phyloP scores from a whole-genome alignment of 2,888 invertebrate genomes.

The Oligia fasciuncula region DNA sequence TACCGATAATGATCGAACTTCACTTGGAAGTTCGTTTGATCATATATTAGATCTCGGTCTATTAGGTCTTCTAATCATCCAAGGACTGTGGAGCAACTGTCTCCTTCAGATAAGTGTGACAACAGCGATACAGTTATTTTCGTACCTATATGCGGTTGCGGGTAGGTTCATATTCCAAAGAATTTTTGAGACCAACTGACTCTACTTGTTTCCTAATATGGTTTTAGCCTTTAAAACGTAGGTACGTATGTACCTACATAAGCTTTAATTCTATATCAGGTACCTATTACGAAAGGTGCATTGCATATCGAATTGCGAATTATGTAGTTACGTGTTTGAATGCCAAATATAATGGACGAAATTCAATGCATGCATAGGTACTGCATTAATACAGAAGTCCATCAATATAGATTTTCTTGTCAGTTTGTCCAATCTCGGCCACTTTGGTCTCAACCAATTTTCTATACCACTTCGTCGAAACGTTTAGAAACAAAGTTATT shows the following conservation, averaged over 20 bases:
- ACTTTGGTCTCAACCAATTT: constrained; percentile 19
- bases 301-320: background rate
- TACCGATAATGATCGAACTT: no score
- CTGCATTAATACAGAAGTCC: background rate
- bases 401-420: constrained; percentile 24
- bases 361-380: background rate
- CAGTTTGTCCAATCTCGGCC: constrained; percentile 2
- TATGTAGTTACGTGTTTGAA: background rate
- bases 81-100: background rate
- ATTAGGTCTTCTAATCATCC: background rate
- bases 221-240: background rate
- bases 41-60: background rate
- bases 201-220: background rate
- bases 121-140: background rate
- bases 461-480: constrained; percentile 6
- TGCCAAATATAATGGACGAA: constrained; percentile 5
- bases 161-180: background rate
- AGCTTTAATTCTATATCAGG: background rate
- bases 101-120: background rate
- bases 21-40: no score
- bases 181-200: background rate
- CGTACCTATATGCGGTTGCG: background rate
- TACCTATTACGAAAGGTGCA: background rate
- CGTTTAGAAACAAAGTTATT: constrained; percentile 53
- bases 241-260: no score